A percentile compares a stretch with the other conserved stretches of the same genome.
Conservation (phyloP, 2,113 vertebrate species). For the Corythoichthys haematopterus region DNA sequence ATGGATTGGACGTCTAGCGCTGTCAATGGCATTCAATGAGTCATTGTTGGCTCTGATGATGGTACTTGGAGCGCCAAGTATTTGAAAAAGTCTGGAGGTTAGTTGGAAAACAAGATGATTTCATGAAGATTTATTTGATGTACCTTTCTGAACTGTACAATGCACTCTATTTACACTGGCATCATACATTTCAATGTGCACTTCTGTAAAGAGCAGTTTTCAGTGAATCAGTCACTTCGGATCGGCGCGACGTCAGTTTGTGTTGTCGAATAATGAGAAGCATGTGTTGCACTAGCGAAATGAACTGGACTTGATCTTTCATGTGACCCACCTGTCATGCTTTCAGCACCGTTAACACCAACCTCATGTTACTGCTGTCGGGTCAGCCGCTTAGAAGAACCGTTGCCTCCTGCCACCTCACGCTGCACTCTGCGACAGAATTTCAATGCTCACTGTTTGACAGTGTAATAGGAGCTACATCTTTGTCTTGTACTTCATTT, state of each 20-base stretch:
- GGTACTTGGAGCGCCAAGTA: too few species aligned
- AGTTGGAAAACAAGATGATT: background rate
- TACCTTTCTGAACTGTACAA: constrained; percentile 33
- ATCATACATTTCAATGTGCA: constrained; percentile 34
- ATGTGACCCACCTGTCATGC: constrained; percentile 86
- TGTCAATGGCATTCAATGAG: too few species aligned
- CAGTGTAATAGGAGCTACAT: constrained; percentile 32
- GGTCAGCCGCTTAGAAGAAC: constrained; percentile 54
- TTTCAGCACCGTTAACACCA: constrained; percentile 79
- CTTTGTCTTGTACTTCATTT: constrained; percentile 35
- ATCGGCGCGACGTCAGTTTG: constrained; percentile 83
- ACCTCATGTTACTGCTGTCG: constrained; percentile 75
- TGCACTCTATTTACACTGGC: constrained; percentile 55
- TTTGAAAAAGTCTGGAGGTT: background rate
- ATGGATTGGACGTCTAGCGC: too few species aligned
- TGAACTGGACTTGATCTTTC: constrained; percentile 78
- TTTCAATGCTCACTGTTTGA: constrained; percentile 41
- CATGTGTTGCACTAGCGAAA: constrained; percentile 81
- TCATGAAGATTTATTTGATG: background rate
- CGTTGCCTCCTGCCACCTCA: constrained; percentile 7
- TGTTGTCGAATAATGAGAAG: constrained; percentile 82
- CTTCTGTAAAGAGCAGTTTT: constrained; percentile 47
- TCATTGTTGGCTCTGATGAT: too few species aligned
- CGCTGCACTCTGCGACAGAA: constrained; percentile 6
- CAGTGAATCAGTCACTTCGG: constrained; percentile 59